phyloP scores from a whole-genome alignment of 2,113 vertebrate species.

The Picathartes gymnocephalus region DNA sequence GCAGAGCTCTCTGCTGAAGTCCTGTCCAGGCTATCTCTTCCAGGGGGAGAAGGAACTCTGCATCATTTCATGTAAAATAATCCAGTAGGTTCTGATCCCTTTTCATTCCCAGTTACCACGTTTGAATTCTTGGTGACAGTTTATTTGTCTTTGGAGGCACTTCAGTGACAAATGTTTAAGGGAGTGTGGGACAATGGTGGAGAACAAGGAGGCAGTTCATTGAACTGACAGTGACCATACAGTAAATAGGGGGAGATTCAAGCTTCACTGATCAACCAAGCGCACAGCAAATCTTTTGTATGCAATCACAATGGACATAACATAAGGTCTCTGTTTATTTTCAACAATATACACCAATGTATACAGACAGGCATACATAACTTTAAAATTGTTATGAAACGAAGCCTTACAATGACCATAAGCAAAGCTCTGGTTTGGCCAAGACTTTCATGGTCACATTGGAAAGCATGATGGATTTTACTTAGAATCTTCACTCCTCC shows the following conservation, averaged over 20 bases:
- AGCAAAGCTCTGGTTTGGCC: neutral
- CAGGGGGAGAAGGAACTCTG: neutral
- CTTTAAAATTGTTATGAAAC: neutral
- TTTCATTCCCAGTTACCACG: conserved; percentile 65
- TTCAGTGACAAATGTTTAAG: conserved; percentile 85
- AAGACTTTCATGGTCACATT: neutral
- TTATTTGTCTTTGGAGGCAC: conserved; percentile 81
- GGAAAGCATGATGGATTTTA: neutral
- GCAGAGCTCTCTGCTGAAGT: neutral
- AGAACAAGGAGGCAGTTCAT: conserved; percentile 85
- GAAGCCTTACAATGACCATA: neutral
- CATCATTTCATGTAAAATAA: conserved; percentile 56
- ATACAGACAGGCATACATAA: conserved; percentile 6
- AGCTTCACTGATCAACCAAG: conserved; percentile 78
- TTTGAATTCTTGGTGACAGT: conserved; percentile 76
- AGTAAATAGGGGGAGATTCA: conserved; percentile 82
- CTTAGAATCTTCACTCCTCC: neutral
- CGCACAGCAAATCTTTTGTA: conserved; percentile 77
- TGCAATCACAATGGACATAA: conserved; percentile 75
- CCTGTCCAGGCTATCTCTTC: neutral
- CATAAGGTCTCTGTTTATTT: conserved; percentile 79
- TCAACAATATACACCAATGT: conserved; percentile 66
- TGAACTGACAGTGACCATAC: conserved; percentile 86
- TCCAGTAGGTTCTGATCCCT: conserved; percentile 28
- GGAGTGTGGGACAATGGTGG: conserved; percentile 80